Evolutionary conservation across 1,140 invertebrate species (phyloP).

Genomic region (Archivesica marissinica): DNA sequence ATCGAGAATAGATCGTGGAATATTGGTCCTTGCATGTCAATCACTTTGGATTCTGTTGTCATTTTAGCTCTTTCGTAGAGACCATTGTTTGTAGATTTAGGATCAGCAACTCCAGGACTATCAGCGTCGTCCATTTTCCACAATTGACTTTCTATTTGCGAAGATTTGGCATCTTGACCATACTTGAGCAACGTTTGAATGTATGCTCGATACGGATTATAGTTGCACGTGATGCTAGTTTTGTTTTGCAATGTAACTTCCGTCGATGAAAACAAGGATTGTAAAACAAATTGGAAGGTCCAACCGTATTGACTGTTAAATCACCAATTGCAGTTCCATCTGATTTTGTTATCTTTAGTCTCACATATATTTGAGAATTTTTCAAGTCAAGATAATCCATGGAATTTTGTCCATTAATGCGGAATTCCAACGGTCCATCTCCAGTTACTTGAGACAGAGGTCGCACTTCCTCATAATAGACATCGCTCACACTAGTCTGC

Average conservation of each 20-base stretch:
- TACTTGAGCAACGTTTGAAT: constrained; percentile 52
- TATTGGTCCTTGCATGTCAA: constrained; percentile 55
- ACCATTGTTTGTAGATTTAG: constrained; percentile 13
- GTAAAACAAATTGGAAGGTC: constrained; percentile 54
- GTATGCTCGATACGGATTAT: constrained; percentile 55
- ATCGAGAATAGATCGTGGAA: constrained; percentile 58
- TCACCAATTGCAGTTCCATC: not conserved
- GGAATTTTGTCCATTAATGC: constrained; percentile 52
- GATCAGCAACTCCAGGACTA: constrained; percentile 31
- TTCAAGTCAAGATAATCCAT: constrained; percentile 62
- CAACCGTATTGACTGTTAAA: constrained; percentile 31
- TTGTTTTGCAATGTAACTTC: constrained; percentile 55
- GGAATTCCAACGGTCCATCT: constrained; percentile 14
- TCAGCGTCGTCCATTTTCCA: constrained; percentile 41
- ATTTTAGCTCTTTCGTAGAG: not conserved
- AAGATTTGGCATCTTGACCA: constrained; percentile 38
- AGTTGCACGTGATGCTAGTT: constrained; percentile 19
- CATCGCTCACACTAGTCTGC: constrained; percentile 42
- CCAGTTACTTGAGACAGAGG: constrained; percentile 30
- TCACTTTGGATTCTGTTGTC: not conserved
- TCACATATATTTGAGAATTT: constrained; percentile 36
- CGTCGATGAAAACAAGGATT: constrained; percentile 56
- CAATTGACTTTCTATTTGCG: constrained; percentile 38
- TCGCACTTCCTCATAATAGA: constrained; percentile 56
- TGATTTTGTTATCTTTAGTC: constrained; percentile 39